A percentile compares a stretch with the other conserved stretches of the same genome.
These are phyloP conservation scores for Microcebus lehilahytsara DNA, from an alignment of 2,113 vertebrate genomes.

Conservation along the genomic window DNA sequence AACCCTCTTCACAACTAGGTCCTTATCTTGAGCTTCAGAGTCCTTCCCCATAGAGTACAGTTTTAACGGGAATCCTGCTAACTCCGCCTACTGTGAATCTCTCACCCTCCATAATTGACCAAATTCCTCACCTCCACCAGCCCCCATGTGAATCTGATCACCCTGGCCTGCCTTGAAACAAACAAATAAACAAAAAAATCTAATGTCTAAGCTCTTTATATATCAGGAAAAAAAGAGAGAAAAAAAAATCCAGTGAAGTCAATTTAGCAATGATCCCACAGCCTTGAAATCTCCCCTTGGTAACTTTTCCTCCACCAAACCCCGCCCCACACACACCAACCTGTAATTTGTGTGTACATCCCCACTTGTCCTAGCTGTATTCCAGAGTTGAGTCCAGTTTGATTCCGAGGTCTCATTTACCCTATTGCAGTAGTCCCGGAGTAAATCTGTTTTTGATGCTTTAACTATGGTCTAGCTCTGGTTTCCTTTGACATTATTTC, in stretches of 20 bases:
- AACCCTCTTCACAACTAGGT: neutral
- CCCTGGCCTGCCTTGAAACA: neutral
- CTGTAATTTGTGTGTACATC: neutral
- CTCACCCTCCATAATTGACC: neutral
- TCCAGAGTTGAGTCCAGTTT: neutral
- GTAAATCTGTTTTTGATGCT: neutral
- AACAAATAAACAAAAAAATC: neutral
- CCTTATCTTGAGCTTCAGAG: neutral
- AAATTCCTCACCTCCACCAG: neutral
- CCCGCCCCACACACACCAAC: neutral
- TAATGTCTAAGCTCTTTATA: no score
- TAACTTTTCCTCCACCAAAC: neutral
- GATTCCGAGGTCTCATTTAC: neutral
- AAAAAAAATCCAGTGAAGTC: neutral
- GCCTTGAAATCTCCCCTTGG: neutral
- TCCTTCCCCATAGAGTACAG: neutral
- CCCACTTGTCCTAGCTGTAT: neutral
- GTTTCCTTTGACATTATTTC: neutral
- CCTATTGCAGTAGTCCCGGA: neutral
- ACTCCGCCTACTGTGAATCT: neutral
- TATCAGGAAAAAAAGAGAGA: no score
- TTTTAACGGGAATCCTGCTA: neutral
- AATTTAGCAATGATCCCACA: neutral
- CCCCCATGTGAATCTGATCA: neutral
- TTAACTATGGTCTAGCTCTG: fast-evolving